Conservation (phyloP, 2,113 vertebrate species). For the Turdus rufiventris region DNA sequence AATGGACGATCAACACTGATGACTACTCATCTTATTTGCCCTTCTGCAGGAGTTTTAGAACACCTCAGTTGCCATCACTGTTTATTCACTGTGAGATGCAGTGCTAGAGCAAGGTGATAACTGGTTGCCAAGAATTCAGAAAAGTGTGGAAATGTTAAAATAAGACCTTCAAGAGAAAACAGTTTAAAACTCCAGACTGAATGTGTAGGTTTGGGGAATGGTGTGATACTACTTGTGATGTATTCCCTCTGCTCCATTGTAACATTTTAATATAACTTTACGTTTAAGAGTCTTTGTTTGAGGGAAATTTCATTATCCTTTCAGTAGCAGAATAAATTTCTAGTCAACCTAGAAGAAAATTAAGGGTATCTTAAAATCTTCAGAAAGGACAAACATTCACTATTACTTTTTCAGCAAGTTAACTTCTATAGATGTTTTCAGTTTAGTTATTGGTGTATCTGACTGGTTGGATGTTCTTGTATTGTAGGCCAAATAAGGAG, state of each 20-base stretch:
- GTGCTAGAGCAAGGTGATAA: background rate
- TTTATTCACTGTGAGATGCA: background rate
- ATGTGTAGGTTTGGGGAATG: background rate
- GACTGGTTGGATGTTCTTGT: background rate
- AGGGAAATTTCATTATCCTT: background rate
- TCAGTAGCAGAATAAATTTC: background rate
- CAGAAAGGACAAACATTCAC: background rate
- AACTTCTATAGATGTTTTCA: background rate
- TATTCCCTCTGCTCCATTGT: background rate
- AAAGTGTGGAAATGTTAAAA: background rate
- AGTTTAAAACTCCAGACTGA: background rate
- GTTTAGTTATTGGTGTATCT: background rate
- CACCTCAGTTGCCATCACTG: background rate
- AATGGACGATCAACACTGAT: background rate
- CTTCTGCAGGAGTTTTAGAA: background rate
- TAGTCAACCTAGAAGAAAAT: background rate
- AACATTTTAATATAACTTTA: background rate
- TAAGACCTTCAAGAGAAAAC: background rate
- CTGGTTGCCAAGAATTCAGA: background rate
- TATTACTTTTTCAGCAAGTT: background rate
- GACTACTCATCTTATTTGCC: background rate
- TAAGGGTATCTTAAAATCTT: background rate
- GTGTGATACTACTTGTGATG: background rate
- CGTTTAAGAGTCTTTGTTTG: background rate
- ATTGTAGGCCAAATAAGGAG: background rate